These are phyloP conservation scores for Cranoglanis bouderius DNA, from an alignment of 2,113 vertebrate genomes.

Conservation along the genomic window DNA sequence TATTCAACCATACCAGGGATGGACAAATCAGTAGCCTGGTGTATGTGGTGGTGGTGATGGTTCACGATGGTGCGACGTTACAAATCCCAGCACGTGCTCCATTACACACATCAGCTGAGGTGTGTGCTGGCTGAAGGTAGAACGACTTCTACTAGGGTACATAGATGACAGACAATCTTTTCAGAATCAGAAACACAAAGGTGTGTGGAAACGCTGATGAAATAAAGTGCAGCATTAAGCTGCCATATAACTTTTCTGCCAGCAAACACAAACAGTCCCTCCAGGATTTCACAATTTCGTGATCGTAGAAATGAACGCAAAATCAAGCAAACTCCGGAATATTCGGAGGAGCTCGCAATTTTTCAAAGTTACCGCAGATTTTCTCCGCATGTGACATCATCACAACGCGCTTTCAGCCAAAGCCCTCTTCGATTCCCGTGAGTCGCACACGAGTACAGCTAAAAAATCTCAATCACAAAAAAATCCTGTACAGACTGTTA, in stretches of 20 bases:
- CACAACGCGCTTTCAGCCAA: no score
- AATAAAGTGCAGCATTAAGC: not conserved
- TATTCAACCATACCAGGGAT: not conserved
- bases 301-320: no score
- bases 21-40: not conserved
- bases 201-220: not conserved
- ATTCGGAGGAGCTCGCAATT: no score
- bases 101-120: not conserved
- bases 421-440: no score
- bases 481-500: no score
- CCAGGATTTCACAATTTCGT: no score
- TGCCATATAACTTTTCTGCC: not conserved
- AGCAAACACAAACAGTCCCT: not conserved
- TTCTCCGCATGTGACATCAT: no score
- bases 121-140: not conserved
- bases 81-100: not conserved
- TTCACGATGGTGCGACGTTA: not conserved
- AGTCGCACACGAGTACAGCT: no score
- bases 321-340: no score
- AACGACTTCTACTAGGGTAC: not conserved
- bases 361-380: no score
- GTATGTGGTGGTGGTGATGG: not conserved
- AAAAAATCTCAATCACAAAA: no score
- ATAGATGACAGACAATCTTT: not conserved
- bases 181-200: not conserved